Conservation (phyloP, 2,113 vertebrate species). For the Catharus fuscescens region DNA sequence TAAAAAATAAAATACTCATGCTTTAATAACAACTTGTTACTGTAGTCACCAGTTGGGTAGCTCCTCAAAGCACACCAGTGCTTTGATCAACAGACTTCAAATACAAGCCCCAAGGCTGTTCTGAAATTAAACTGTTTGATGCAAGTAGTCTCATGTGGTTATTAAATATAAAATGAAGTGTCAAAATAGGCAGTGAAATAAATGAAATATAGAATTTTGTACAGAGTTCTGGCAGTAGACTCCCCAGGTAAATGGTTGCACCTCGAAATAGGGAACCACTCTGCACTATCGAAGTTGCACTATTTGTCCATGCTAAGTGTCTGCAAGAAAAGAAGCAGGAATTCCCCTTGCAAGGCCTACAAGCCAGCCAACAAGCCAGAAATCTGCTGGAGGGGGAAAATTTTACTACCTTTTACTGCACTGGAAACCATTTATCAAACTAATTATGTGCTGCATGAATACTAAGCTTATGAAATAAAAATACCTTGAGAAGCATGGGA, state of each 20-base stretch:
- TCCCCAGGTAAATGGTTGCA: not conserved
- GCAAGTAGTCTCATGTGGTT: not conserved
- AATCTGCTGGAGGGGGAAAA: not conserved
- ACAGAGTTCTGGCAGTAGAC: not conserved
- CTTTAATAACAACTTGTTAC: not conserved
- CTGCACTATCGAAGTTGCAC: not conserved
- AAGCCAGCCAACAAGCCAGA: not conserved
- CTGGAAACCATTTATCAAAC: not conserved
- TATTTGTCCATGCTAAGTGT: not conserved
- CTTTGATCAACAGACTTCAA: conserved; percentile 14
- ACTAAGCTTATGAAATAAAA: not conserved
- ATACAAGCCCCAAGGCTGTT: not conserved
- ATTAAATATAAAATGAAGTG: not conserved
- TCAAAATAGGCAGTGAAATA: not conserved
- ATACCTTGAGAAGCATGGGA: not conserved
- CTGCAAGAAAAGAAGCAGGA: not conserved
- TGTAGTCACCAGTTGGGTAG: not conserved
- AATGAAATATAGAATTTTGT: not conserved
- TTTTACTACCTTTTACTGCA: not conserved
- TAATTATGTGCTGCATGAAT: not conserved
- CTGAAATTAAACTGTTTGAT: not conserved
- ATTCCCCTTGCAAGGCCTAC: not conserved
- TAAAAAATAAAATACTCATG: not conserved
- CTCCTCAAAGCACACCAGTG: not conserved
- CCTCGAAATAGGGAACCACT: not conserved